A percentile compares a stretch with the other conserved stretches of the same genome.
Evolutionary conservation across 2,113 vertebrate species (phyloP).

Genomic region (Osmerus mordax): DNA sequence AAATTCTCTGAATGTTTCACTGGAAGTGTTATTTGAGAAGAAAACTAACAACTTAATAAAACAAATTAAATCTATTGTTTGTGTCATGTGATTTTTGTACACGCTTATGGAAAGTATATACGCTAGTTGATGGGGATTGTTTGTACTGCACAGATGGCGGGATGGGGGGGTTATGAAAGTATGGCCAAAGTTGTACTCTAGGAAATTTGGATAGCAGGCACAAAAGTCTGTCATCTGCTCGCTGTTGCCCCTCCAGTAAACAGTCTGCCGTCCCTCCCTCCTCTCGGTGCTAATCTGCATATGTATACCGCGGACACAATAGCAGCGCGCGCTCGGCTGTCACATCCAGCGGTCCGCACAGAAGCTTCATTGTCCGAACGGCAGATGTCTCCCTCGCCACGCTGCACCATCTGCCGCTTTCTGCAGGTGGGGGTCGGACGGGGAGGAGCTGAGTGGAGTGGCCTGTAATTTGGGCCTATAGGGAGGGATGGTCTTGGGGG

Average conservation of each 20-base stretch:
- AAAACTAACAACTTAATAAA: constrained; percentile 10
- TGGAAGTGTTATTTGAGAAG: constrained; percentile 17
- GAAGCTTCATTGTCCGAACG: constrained; percentile 58
- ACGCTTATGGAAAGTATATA: constrained; percentile 7
- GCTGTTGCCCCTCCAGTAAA: constrained; percentile 14
- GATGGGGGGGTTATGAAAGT: not conserved
- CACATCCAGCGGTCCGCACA: constrained; percentile 64
- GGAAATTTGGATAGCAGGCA: constrained; percentile 44
- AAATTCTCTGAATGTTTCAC: constrained; percentile 3
- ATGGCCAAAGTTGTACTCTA: constrained; percentile 26
- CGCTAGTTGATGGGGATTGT: not conserved
- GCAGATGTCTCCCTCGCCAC: constrained; percentile 72
- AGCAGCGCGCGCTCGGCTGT: constrained; percentile 52
- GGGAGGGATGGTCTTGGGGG: constrained; percentile 32
- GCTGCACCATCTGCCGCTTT: constrained; percentile 69
- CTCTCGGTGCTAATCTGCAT: constrained; percentile 66
- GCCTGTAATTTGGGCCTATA: constrained; percentile 4
- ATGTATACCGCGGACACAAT: constrained; percentile 68
- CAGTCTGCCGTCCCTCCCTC: constrained; percentile 19
- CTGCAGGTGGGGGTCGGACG: constrained; percentile 43
- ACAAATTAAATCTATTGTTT: not conserved
- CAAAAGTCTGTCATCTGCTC: constrained; percentile 54
- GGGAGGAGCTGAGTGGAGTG: constrained; percentile 3
- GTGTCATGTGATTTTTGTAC: constrained; percentile 24
- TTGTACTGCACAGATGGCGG: not conserved